Percentiles rank a stretch among this genome's conserved stretches.
These are phyloP conservation scores for Coryphaenoides rupestris DNA, from an alignment of 2,113 vertebrate genomes.

Conservation along the genomic window DNA sequence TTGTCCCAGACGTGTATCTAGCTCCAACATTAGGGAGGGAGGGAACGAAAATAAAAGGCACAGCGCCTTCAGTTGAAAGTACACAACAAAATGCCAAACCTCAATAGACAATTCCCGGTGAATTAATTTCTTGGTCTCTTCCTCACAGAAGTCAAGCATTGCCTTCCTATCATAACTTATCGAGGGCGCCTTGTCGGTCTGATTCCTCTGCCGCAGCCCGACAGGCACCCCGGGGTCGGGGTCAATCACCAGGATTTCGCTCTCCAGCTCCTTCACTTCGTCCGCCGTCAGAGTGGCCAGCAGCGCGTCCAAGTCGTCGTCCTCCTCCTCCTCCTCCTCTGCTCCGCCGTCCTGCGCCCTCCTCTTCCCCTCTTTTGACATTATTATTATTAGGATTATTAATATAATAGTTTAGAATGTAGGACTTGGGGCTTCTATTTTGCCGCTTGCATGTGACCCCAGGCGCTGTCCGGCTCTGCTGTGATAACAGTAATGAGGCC, in stretches of 20 bases:
- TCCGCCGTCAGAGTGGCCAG: constrained; percentile 81
- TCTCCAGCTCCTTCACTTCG: constrained; percentile 85
- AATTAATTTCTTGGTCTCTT: constrained; percentile 72
- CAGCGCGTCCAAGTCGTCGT: constrained; percentile 81
- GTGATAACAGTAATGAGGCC: constrained; percentile 4
- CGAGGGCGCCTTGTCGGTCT: constrained; percentile 63
- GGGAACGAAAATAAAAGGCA: too few species aligned
- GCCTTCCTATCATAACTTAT: constrained; percentile 59
- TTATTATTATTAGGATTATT: too few species aligned
- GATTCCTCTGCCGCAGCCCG: constrained; percentile 70
- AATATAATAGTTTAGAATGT: too few species aligned
- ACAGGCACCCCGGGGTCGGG: constrained; percentile 69
- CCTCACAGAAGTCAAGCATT: constrained; percentile 70
- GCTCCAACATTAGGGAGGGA: too few species aligned
- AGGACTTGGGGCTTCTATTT: not conserved
- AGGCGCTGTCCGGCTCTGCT: not conserved
- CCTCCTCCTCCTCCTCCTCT: too few species aligned
- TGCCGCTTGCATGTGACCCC: not conserved
- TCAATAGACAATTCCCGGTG: constrained; percentile 73
- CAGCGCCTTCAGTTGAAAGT: not conserved
- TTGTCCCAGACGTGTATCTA: too few species aligned
- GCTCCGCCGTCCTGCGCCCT: constrained; percentile 56
- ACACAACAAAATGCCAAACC: constrained; percentile 50
- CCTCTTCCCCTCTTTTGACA: not conserved
- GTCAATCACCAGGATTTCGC: constrained; percentile 78